phyloP scores from a whole-genome alignment of 2,888 invertebrate species.

The Scaptomyza caliginosa region DNA sequence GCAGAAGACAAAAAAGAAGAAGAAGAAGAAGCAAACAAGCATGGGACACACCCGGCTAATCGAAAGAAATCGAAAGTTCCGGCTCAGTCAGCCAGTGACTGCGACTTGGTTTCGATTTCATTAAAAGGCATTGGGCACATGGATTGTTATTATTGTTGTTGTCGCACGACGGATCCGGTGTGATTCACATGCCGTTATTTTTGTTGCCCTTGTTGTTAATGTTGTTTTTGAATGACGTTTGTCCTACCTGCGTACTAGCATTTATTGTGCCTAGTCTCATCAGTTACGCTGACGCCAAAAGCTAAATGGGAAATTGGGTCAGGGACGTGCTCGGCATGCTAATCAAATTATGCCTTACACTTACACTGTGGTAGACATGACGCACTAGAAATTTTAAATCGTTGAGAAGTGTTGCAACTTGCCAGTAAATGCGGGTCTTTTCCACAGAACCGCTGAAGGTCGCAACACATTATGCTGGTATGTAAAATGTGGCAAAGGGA shows the following conservation, averaged over 20 bases:
- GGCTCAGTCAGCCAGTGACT: slow-evolving; percentile 31
- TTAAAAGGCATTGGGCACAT: slow-evolving; percentile 51
- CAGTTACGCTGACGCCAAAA: slow-evolving; percentile 39
- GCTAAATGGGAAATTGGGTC: slow-evolving; percentile 63
- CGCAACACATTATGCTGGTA: background rate
- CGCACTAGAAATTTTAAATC: slow-evolving; percentile 43
- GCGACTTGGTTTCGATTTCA: slow-evolving; percentile 66
- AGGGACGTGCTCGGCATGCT: slow-evolving; percentile 77
- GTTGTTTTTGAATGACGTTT: slow-evolving; percentile 60
- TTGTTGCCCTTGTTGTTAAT: no score
- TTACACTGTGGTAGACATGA: slow-evolving; percentile 44
- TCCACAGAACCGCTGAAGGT: slow-evolving; percentile 36
- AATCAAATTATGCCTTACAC: slow-evolving; percentile 56
- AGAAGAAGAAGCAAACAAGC: slow-evolving; percentile 14
- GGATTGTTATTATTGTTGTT: slow-evolving; percentile 23
- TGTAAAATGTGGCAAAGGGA: background rate
- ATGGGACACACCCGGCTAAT: slow-evolving; percentile 57
- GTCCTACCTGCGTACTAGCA: slow-evolving; percentile 43
- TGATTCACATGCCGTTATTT: slow-evolving; percentile 57
- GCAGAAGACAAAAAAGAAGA: background rate
- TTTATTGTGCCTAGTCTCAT: slow-evolving; percentile 36
- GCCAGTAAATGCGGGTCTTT: slow-evolving; percentile 23
- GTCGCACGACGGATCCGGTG: slow-evolving; percentile 55
- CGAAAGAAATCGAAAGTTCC: slow-evolving; percentile 79
- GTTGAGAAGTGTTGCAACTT: slow-evolving; percentile 9